A percentile compares a stretch with the other conserved stretches of the same genome.
These are phyloP conservation scores for Ammospiza nelsoni DNA, from an alignment of 2,113 vertebrate species.

Conservation along the genomic window DNA sequence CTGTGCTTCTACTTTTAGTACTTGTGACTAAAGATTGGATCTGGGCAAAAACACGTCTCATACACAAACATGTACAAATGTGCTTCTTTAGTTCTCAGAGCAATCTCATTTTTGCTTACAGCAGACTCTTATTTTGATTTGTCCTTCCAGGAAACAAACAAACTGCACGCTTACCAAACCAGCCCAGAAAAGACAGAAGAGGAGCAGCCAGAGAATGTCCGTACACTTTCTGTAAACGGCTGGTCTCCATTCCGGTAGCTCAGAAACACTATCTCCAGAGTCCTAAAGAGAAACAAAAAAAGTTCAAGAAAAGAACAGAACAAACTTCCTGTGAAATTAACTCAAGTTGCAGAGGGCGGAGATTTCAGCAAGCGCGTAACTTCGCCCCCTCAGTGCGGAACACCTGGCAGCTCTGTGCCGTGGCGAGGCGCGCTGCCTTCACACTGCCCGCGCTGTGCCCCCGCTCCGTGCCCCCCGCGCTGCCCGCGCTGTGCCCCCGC, in stretches of 20 bases:
- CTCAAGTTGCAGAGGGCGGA: not conserved
- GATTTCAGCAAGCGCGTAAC: not conserved
- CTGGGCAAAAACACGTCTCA: not conserved
- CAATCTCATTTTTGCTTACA: not conserved
- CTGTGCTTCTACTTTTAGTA: not conserved
- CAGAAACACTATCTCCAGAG: not conserved
- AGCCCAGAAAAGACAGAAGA: constrained; percentile 81
- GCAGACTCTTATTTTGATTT: not conserved
- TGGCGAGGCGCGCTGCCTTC: fast-evolving
- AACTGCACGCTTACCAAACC: constrained; percentile 74
- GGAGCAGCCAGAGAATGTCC: constrained; percentile 70
- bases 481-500: no score
- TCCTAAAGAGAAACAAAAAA: constrained; percentile 26
- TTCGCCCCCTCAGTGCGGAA: fast-evolving
- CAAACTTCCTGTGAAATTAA: not conserved
- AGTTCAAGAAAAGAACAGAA: not conserved
- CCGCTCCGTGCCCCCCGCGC: no score
- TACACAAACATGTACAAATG: not conserved
- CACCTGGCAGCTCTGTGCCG: fast-evolving
- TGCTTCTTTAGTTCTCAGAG: not conserved
- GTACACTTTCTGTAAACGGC: constrained; percentile 74
- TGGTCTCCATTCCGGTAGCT: constrained; percentile 73
- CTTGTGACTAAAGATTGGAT: not conserved
- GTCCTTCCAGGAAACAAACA: not conserved
- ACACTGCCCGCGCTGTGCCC: no score